Conservation (phyloP, 2,113 vertebrate species). For the Psittacus erithacus region DNA sequence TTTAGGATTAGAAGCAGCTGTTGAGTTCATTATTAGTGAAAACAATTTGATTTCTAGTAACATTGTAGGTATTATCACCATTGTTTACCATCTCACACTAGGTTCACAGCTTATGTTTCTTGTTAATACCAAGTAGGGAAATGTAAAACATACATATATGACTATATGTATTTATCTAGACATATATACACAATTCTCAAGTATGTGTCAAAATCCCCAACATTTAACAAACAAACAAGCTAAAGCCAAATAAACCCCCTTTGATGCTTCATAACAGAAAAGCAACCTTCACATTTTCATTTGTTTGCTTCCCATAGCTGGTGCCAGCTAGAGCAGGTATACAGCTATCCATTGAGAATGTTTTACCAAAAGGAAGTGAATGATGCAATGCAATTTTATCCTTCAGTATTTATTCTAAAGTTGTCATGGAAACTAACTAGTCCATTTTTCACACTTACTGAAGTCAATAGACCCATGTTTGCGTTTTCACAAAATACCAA, state of each 20-base stretch:
- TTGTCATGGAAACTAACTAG: conserved; percentile 29
- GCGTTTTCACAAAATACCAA: neutral
- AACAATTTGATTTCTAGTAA: conserved; percentile 39
- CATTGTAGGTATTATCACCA: neutral
- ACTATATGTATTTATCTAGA: neutral
- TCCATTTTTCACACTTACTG: neutral
- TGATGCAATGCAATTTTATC: neutral
- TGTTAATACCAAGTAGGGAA: neutral
- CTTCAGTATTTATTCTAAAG: conserved; percentile 17
- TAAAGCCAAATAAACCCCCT: conserved; percentile 58
- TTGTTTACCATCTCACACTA: neutral
- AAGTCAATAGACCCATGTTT: neutral
- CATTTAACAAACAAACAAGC: neutral
- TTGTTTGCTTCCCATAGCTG: conserved; percentile 76
- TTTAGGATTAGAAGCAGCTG: conserved; percentile 56
- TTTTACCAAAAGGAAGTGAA: conserved; percentile 34
- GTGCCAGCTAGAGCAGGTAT: conserved; percentile 77
- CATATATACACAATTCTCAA: conserved; percentile 42
- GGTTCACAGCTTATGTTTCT: neutral
- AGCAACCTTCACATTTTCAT: conserved; percentile 50
- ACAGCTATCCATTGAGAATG: conserved; percentile 5
- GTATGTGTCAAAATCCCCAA: conserved; percentile 70
- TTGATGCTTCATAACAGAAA: conserved; percentile 43
- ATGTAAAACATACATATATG: neutral
- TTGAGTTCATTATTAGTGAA: conserved; percentile 6